Evolutionary conservation across 1,140 invertebrate genomes (phyloP), one percentile per base, ranked within the genome.

Genomic region (Trichoplusia ni): DNA sequence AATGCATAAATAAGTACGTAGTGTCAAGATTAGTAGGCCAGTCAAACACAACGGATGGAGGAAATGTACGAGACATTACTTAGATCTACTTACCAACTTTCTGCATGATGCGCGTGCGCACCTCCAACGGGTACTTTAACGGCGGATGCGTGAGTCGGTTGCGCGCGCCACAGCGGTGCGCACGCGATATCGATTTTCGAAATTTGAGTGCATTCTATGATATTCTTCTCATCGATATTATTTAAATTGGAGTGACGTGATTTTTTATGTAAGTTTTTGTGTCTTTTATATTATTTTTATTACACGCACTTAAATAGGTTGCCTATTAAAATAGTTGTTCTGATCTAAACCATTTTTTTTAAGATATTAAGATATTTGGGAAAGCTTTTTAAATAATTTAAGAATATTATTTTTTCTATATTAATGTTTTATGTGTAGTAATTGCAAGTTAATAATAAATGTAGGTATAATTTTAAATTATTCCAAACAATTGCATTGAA

Each of bases 141-240:
- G n/a, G n/a, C n/a, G n/a, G n/a, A n/a, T n/a, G n/a, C 46, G 35
- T 6, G 60, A 79, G 74, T 75, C 67, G 60, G 42, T 47, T 59
- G 62, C 61, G 72, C 66, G 74, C 77, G 56, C 60, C 66, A 33
- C 44, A 33, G 54, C 44, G 31, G 69, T 71, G 68, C 74, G 74
- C 77, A 77, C 77, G 76, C 70, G 51, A 54, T 29, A 16, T 21
- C 35, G 23, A 58, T 42, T 31, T 21, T 29, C 4, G n/a, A 18
- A 37, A 44, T 4, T 2, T 33, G 9, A 47, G 51, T 40, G 51
- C 51, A 40, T 40, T 40, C 51, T 40, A 40, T n/a, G n/a, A n/a
- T n/a, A n/a, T 42, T 42, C 35, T 53, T 42, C 42, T 13, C 40
- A 47, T 56, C 49, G 23, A 38, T 27, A 35, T 47, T 37, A 16